Evolutionary conservation across 92 coral and sea anemone genomes (phyloP), one percentile per base, ranked within the genome.

Genomic region (Montipora capitata): DNA sequence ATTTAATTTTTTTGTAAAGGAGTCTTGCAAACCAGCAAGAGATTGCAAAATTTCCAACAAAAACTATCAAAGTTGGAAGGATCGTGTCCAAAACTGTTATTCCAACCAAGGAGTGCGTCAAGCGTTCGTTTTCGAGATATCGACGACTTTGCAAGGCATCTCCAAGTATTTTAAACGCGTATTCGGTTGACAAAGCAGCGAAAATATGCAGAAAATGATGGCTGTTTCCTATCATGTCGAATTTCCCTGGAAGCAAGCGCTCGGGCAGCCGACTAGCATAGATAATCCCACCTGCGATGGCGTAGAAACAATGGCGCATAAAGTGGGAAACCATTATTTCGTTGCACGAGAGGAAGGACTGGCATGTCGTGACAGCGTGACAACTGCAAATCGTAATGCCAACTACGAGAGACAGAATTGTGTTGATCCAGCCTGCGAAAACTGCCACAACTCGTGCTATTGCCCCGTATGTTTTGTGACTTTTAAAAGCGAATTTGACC

Each of bases 131-230:
- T 16, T 14, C 18, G 11, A 56, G 40, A 69, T 68, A 41, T 38
- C 41, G 67, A 9, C 85, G 85, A 68, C 85, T 81, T n/a, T 81
- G 77, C 42, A 81, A 11, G 39, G 85, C 68, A 40, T 68, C 77
- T 69, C 51, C 40, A 7, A 81, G 54, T 52, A 81, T 81, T 45
- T 84, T 80, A 61, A 91, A 91, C 1, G 85, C 91, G 73, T 91
- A 88, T 7, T 88, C 86, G 11, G 94, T 79, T 5, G 91, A 84
- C n/a, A 91, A 74, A 10, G 91, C 94, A 3, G 80, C 81, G 16
- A 91, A 91, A 13, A 91, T 65, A 57, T 91, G 94, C 42, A 91
- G 80, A 61, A 91, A 91, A 76, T 91, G 94, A 74, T 91, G 94
- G 39, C 94, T 91, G 80, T 72, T 91, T 54, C 94, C 94, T 9